Conservation (phyloP, 2,797 vertebrate genomes). For the Sebastes cheni region DNA sequence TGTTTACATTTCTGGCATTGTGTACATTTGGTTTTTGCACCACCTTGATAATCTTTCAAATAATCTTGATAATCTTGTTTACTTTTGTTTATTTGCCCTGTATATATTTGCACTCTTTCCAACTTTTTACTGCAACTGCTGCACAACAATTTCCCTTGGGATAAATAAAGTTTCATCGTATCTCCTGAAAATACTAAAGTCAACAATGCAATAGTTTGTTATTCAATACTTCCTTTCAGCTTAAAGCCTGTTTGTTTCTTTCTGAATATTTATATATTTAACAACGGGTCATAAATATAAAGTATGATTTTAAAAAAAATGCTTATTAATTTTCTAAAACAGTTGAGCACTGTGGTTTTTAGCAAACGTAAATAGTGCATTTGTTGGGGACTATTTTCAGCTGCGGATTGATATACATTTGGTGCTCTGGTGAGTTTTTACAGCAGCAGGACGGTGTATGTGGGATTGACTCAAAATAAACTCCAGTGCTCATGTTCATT, state of each 20-base stretch:
- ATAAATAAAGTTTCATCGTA: not conserved
- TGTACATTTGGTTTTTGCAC: not conserved
- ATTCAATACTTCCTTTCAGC: not conserved
- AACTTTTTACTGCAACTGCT: not conserved
- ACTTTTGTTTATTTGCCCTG: rapidly evolving
- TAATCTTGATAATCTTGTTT: no score
- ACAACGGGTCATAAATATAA: not conserved
- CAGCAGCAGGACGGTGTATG: not conserved
- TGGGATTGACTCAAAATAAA: not conserved
- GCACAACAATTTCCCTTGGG: not conserved
- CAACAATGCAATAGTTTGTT: not conserved
- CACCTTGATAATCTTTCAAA: not conserved
- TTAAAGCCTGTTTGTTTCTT: not conserved
- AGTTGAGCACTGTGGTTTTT: not conserved
- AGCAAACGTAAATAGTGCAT: not conserved
- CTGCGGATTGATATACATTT: not conserved
- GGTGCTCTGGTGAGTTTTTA: not conserved
- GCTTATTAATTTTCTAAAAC: not conserved
- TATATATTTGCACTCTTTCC: not conserved
- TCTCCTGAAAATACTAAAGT: not conserved
- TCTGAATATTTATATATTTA: not conserved
- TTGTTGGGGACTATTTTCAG: not conserved
- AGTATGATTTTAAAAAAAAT: not conserved
- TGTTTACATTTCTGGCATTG: not conserved
- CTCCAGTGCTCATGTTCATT: not conserved